Evolutionary conservation across 2,113 vertebrate species (phyloP).

Genomic region (Hipposideros armiger): DNA sequence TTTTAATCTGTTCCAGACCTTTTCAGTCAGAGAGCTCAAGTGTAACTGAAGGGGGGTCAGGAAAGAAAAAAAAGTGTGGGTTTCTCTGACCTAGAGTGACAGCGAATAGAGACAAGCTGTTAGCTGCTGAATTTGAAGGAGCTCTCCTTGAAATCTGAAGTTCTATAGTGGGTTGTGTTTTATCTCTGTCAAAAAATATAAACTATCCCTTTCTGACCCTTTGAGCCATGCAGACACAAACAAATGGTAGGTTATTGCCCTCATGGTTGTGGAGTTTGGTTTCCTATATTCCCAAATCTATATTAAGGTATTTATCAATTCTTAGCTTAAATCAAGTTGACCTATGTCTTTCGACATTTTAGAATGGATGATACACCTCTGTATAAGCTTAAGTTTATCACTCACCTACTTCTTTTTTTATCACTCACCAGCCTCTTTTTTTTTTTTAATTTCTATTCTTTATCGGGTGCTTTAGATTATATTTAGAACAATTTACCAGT

Average conservation of each 20-base stretch:
- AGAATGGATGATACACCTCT: background rate
- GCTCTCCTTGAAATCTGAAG: constrained; percentile 83
- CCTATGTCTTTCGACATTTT: background rate
- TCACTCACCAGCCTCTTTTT: background rate
- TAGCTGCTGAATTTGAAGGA: constrained; percentile 84
- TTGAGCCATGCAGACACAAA: constrained; percentile 62
- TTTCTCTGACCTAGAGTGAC: constrained; percentile 85
- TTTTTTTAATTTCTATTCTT: background rate
- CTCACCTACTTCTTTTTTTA: background rate
- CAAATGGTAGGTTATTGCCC: constrained; percentile 47
- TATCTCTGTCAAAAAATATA: constrained; percentile 81
- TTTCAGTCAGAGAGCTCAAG: constrained; percentile 95
- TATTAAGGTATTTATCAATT: background rate
- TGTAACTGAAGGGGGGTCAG: constrained; percentile 87
- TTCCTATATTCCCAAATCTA: background rate
- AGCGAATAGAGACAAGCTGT: constrained; percentile 87
- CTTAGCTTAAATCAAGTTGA: background rate
- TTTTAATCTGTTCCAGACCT: constrained; percentile 99
- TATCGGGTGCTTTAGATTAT: constrained; percentile 27
- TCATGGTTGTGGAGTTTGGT: constrained; percentile 17
- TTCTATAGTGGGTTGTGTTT: constrained; percentile 74
- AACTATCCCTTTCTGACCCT: constrained; percentile 74
- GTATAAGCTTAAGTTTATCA: background rate
- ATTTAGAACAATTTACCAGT: constrained; percentile 18
- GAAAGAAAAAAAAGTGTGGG: constrained; percentile 61